A percentile compares a stretch with the other conserved stretches of the same genome.
phyloP scores from a whole-genome alignment of 2,113 vertebrate genomes.

The Todiramphus saurophagus region DNA sequence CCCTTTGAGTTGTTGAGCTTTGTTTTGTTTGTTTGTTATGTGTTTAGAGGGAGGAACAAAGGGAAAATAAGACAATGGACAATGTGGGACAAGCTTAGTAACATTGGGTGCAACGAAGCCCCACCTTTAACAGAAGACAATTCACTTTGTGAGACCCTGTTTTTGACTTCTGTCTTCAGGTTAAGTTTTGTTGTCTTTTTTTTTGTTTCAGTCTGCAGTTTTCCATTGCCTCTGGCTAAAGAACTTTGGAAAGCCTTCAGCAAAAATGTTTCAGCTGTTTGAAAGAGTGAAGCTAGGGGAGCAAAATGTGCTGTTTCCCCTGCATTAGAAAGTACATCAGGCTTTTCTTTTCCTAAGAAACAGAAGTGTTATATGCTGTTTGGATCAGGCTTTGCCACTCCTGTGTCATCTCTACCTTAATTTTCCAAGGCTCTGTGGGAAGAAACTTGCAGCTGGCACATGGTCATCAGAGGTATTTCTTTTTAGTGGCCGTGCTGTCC shows the following conservation, averaged over 20 bases:
- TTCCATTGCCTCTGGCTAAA: slow-evolving; percentile 10
- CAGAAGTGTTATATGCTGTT: not conserved
- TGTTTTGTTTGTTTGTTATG: slow-evolving; percentile 5
- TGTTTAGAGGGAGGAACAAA: slow-evolving; percentile 54
- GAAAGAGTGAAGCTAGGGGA: not conserved
- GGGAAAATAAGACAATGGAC: slow-evolving; percentile 44
- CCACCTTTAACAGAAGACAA: slow-evolving; percentile 33
- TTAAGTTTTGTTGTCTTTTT: not conserved
- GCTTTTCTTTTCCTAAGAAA: not conserved
- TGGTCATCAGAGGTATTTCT: not conserved
- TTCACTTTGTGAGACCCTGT: not conserved
- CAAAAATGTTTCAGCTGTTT: slow-evolving; percentile 28
- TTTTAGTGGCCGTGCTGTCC: not conserved
- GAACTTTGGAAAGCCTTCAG: not conserved
- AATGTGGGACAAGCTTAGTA: not conserved
- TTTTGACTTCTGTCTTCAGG: not conserved
- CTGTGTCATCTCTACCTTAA: not conserved
- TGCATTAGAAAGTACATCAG: not conserved
- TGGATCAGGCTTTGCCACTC: not conserved
- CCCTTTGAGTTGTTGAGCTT: not conserved
- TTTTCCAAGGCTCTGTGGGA: not conserved
- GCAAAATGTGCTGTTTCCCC: not conserved
- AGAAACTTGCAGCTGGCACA: not conserved
- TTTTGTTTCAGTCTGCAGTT: slow-evolving; percentile 8
- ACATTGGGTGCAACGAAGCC: not conserved